Percentiles rank a stretch among this genome's conserved stretches.
Evolutionary conservation across 1,140 invertebrate species (phyloP).

Genomic region (Camponotus floridanus): DNA sequence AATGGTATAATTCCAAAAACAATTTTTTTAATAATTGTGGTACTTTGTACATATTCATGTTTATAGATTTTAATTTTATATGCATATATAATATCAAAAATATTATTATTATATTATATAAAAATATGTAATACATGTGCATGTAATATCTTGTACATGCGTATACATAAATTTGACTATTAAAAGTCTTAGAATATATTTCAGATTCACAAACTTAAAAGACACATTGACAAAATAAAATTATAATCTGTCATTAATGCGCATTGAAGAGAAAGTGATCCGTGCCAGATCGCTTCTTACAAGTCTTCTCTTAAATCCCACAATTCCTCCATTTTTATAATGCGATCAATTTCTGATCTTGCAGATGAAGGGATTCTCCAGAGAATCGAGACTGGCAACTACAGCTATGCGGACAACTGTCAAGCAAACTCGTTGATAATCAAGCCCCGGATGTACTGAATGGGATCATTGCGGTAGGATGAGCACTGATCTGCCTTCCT

Average conservation of each 20-base stretch:
- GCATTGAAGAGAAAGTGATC: conserved; percentile 1
- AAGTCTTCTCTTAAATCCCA: conserved; percentile 31
- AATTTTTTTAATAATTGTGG: no score
- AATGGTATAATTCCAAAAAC: no score
- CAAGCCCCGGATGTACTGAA: conserved; percentile 75
- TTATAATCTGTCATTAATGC: neutral
- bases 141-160: no score
- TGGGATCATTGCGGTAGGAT: conserved; percentile 80
- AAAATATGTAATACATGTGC: no score
- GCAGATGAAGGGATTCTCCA: conserved; percentile 49
- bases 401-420: conserved; percentile 55
- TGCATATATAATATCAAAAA: no score
- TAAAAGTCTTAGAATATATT: no score
- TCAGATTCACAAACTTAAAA: neutral
- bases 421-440: conserved; percentile 69
- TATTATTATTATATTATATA: no score
- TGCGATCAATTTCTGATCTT: conserved; percentile 43
- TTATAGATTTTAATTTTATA: no score
- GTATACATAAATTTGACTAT: no score
- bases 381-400: conserved; percentile 34
- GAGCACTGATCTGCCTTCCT: conserved; percentile 80
- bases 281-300: neutral
- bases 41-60: no score
- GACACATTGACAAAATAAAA: conserved; percentile 4
- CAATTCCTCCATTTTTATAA: conserved; percentile 38